These are phyloP conservation scores for Psix sp. DNA, from an alignment of 1,140 invertebrate genomes.

Conservation along the genomic window DNA sequence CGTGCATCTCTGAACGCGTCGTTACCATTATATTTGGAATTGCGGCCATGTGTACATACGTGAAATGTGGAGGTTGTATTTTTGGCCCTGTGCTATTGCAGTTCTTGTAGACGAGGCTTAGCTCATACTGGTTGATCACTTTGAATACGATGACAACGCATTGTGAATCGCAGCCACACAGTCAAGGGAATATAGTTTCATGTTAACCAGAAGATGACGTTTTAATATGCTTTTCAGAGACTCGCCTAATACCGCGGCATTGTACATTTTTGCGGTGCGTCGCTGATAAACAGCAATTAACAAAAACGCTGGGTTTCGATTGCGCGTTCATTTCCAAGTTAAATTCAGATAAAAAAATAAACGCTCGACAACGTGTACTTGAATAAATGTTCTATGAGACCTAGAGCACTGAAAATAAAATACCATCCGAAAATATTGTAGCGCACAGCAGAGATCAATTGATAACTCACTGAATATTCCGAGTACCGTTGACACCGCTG, in stretches of 20 bases:
- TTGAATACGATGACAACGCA: conserved; percentile 52
- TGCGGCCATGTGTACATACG: conserved; percentile 56
- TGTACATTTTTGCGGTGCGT: too few relatives aligned
- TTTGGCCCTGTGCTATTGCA: conserved; percentile 58
- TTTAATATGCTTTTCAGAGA: conserved; percentile 12
- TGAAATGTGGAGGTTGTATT: conserved; percentile 59
- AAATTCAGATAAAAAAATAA: too few relatives aligned
- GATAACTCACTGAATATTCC: conserved; percentile 53
- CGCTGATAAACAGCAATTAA: too few relatives aligned
- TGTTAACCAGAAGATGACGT: conserved; percentile 32
- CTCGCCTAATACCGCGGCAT: too few relatives aligned
- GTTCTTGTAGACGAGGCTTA: conserved; percentile 53
- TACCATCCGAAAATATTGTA: too few relatives aligned
- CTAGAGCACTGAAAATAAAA: too few relatives aligned
- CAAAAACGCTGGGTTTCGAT: too few relatives aligned
- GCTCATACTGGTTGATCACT: conserved; percentile 51
- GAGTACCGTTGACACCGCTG: conserved; percentile 56
- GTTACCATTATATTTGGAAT: conserved; percentile 59
- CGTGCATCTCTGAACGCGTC: conserved; percentile 37
- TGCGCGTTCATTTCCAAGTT: too few relatives aligned
- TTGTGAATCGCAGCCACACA: conserved; percentile 34
- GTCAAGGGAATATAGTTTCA: conserved; percentile 19
- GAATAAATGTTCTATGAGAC: too few relatives aligned
- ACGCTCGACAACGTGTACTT: too few relatives aligned
- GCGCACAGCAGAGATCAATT: too few relatives aligned